phyloP scores from a whole-genome alignment of 2,113 vertebrate species.

The Willisornis vidua region DNA sequence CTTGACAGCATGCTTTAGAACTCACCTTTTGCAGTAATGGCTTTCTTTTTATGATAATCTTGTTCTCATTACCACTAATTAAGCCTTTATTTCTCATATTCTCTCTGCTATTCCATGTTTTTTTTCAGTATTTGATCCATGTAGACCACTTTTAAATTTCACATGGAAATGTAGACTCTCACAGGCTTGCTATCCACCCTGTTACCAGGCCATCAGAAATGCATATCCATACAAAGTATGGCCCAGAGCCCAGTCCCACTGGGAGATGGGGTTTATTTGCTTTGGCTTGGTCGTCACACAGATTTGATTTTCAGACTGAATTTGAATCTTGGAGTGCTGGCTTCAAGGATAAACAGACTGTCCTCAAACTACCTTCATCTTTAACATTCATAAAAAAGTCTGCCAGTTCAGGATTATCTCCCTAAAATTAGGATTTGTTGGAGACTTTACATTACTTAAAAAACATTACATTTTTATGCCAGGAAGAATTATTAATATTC shows the following conservation, averaged over 20 bases:
- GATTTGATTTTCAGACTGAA: neutral
- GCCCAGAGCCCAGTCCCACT: neutral
- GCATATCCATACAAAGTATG: neutral
- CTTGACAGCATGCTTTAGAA: neutral
- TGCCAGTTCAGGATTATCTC: neutral
- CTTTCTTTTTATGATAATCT: neutral
- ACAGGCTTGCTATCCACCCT: rapidly evolving
- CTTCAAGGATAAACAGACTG: neutral
- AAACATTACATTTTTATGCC: neutral
- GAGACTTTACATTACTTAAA: neutral
- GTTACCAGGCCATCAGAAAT: neutral
- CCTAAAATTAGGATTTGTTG: neutral
- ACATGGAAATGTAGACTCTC: neutral
- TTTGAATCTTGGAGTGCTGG: neutral
- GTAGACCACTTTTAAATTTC: neutral
- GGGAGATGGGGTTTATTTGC: neutral
- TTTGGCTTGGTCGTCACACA: neutral
- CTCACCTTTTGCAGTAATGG: rapidly evolving
- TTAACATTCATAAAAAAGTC: neutral
- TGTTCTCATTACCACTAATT: neutral
- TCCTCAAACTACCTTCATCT: neutral
- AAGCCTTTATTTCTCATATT: neutral
- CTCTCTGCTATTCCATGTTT: neutral
- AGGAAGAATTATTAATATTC: neutral
- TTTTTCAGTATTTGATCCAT: neutral